Conservation (phyloP, 2,888 invertebrate genomes). For the Orthosia gothica region DNA sequence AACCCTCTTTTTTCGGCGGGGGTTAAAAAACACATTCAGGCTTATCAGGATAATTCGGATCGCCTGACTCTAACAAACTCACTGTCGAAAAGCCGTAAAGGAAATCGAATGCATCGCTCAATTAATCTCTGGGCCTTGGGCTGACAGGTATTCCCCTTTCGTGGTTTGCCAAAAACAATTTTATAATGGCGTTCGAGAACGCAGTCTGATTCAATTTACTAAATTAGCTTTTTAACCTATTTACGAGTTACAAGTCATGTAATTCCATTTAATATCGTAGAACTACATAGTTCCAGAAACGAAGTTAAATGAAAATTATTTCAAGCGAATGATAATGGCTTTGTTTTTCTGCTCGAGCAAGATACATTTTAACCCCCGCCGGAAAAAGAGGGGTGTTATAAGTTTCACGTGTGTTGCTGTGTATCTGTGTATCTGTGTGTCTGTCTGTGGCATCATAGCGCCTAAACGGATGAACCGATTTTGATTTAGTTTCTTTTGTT, state of each 20-base stretch:
- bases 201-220: slow-evolving; percentile 18
- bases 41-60: not conserved
- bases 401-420: no score
- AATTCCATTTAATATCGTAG: slow-evolving; percentile 12
- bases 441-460: no score
- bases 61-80: not conserved
- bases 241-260: slow-evolving; percentile 39
- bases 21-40: not conserved
- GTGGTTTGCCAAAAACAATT: slow-evolving; percentile 17
- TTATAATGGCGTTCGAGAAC: slow-evolving; percentile 13
- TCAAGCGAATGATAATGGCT: slow-evolving; percentile 20
- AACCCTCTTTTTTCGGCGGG: no score
- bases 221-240: slow-evolving; percentile 31
- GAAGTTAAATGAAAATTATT: slow-evolving; percentile 39
- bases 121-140: slow-evolving; percentile 26
- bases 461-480: no score
- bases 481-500: no score
- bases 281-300: slow-evolving; percentile 3
- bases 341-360: slow-evolving; percentile 38
- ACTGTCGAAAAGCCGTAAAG: slow-evolving; percentile 3
- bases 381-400: no score
- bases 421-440: no score
- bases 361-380: slow-evolving; percentile 59
- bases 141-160: slow-evolving; percentile 7
- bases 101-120: slow-evolving; percentile 16